Evolutionary conservation across 2,797 vertebrate genomes (phyloP).

Genomic region (Arnoldichthys spilopterus): DNA sequence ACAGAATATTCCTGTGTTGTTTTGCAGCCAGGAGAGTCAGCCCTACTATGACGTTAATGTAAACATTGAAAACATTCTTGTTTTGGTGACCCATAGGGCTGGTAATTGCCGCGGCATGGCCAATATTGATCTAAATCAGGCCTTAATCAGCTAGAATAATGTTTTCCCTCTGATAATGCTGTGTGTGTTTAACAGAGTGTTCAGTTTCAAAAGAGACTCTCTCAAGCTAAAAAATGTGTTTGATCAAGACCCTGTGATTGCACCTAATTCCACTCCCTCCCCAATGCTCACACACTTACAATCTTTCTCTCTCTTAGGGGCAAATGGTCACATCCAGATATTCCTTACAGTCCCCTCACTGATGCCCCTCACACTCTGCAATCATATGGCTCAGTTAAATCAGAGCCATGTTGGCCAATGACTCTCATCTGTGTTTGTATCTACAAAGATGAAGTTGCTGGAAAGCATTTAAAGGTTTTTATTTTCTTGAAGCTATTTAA

Average conservation of each 20-base stretch:
- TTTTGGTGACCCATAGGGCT: conserved; percentile 47
- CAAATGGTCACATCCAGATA: conserved; percentile 52
- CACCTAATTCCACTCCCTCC: conserved; percentile 32
- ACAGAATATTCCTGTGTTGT: conserved; percentile 21
- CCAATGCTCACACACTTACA: conserved; percentile 38
- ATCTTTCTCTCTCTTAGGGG: neutral
- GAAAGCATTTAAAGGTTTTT: conserved; percentile 41
- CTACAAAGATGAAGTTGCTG: conserved; percentile 34
- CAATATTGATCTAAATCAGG: conserved; percentile 70
- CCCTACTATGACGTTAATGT: conserved; percentile 40
- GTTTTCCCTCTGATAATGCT: conserved; percentile 66
- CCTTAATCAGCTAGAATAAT: conserved; percentile 72
- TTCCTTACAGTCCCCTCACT: conserved; percentile 52
- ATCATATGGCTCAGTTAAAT: conserved; percentile 70
- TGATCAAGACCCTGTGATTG: conserved; percentile 54
- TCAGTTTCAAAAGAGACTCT: conserved; percentile 57
- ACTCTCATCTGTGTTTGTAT: conserved; percentile 68
- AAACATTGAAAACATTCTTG: conserved; percentile 50
- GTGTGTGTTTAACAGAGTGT: conserved; percentile 53
- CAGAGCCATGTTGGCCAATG: conserved; percentile 50
- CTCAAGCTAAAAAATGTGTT: conserved; percentile 54
- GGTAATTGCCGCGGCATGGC: conserved; percentile 68
- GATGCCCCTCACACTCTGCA: conserved; percentile 61
- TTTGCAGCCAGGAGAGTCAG: neutral
- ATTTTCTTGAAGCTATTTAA: conserved; percentile 35